phyloP scores from a whole-genome alignment of 92 coral and sea anemone genomes.

The Bergia sp. region DNA sequence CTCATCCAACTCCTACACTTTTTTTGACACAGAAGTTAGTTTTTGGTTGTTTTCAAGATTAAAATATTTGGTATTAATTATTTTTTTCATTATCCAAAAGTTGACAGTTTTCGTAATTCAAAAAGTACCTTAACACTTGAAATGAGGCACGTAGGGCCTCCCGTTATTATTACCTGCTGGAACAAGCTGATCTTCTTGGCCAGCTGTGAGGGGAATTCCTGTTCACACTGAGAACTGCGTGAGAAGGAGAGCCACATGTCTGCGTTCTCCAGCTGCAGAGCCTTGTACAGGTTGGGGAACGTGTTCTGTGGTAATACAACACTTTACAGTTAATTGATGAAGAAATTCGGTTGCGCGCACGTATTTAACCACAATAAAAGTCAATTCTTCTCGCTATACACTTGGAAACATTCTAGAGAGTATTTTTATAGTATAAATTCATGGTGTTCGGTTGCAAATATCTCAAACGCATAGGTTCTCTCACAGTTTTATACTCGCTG shows the following conservation, averaged over 20 bases:
- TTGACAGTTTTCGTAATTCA: background rate
- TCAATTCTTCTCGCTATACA: background rate
- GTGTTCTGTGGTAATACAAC: conserved; percentile 63
- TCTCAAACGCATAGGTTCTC: too few species aligned
- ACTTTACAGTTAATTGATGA: background rate
- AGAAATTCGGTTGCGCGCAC: background rate
- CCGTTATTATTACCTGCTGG: conserved; percentile 70
- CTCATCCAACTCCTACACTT: too few species aligned
- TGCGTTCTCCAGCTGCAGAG: conserved; percentile 80
- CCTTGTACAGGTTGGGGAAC: conserved; percentile 81
- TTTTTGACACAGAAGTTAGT: too few species aligned
- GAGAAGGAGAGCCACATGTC: conserved; percentile 91
- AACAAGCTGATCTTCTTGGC: conserved; percentile 90
- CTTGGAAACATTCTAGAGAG: too few species aligned
- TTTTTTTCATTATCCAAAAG: background rate
- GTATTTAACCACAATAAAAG: background rate
- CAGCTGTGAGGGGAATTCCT: conserved; percentile 89
- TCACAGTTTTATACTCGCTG: too few species aligned
- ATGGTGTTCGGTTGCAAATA: too few species aligned
- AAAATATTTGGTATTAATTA: too few species aligned
- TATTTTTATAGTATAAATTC: too few species aligned
- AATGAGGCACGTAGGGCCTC: background rate
- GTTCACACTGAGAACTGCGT: conserved; percentile 99
- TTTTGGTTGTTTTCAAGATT: too few species aligned
- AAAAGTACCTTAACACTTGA: background rate